Evolutionary conservation across 2,797 vertebrate species (phyloP).

Genomic region (Enteromius thamalakanensis): DNA sequence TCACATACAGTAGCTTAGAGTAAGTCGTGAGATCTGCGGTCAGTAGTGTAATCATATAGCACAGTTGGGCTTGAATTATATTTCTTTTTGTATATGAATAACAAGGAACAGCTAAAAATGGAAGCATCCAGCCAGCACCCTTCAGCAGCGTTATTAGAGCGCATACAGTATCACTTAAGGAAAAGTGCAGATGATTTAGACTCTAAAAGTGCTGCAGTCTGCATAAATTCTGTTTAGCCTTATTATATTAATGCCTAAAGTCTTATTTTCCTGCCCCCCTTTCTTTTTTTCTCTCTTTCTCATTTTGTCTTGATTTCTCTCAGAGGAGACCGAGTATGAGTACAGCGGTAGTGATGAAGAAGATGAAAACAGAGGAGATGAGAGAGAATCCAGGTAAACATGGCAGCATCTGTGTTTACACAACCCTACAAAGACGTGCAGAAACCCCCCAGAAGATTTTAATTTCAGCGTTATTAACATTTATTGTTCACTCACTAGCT

Average conservation of each 20-base stretch:
- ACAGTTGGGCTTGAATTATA: conserved; percentile 6
- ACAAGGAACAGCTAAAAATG: conserved; percentile 9
- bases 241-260: conserved; percentile 29
- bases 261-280: conserved; percentile 23
- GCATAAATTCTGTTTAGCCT: conserved; percentile 28
- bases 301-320: conserved; percentile 21
- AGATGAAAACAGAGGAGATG: conserved; percentile 89
- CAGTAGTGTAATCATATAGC: conserved; percentile 18
- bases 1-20: neutral
- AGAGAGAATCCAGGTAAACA: conserved; percentile 89
- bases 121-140: conserved; percentile 18
- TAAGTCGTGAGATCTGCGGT: conserved; percentile 4
- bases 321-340: conserved; percentile 94
- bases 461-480: neutral
- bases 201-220: conserved; percentile 21
- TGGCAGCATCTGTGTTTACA: neutral
- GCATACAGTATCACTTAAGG: conserved; percentile 15
- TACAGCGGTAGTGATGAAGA: conserved; percentile 95
- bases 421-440: neutral
- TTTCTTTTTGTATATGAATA: conserved; percentile 17
- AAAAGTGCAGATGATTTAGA: conserved; percentile 25
- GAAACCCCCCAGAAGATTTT: neutral
- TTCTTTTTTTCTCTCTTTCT: neutral
- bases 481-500: neutral
- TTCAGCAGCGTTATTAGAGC: conserved; percentile 34